Percentiles rank a stretch among this genome's conserved stretches.
These are phyloP conservation scores for Apamea crenata DNA, from an alignment of 2,888 invertebrate genomes.

Conservation along the genomic window DNA sequence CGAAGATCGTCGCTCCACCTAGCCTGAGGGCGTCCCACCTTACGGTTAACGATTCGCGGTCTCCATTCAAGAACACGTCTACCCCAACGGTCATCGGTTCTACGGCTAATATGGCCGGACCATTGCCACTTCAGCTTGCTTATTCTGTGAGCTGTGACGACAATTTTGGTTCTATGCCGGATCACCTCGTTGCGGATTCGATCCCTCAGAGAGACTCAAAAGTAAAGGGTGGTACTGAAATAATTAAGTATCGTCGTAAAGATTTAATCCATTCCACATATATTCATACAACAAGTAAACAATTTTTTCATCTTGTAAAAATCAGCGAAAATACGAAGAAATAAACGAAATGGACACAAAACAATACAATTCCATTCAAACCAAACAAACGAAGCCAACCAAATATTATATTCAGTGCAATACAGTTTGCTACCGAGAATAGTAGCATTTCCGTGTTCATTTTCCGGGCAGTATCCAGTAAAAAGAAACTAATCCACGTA, in stretches of 20 bases:
- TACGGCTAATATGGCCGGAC: no score
- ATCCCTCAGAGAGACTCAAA: no score
- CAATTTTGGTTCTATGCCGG: no score
- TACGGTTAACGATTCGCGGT: no score
- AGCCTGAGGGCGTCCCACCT: no score
- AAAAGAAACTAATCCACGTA: constrained; percentile 56
- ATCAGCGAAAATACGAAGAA: background rate
- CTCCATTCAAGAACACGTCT: no score
- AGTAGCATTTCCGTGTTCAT: constrained; percentile 45
- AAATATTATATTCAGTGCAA: constrained; percentile 52
- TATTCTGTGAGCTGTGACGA: no score
- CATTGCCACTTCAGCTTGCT: no score
- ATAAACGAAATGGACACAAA: constrained; percentile 1
- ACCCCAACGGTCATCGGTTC: no score
- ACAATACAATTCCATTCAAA: background rate
- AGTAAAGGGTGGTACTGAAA: background rate
- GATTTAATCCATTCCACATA: background rate
- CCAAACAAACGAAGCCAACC: constrained; percentile 4
- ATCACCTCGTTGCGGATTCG: no score
- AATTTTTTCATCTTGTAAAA: background rate
- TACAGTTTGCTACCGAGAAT: constrained; percentile 32
- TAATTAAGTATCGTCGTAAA: background rate
- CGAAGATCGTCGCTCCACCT: no score
- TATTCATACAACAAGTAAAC: no score
- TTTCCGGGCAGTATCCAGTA: constrained; percentile 37